Percentiles rank a stretch among this genome's conserved stretches.
phyloP scores from a whole-genome alignment of 2,888 invertebrate species.

The Camponotus fellah region DNA sequence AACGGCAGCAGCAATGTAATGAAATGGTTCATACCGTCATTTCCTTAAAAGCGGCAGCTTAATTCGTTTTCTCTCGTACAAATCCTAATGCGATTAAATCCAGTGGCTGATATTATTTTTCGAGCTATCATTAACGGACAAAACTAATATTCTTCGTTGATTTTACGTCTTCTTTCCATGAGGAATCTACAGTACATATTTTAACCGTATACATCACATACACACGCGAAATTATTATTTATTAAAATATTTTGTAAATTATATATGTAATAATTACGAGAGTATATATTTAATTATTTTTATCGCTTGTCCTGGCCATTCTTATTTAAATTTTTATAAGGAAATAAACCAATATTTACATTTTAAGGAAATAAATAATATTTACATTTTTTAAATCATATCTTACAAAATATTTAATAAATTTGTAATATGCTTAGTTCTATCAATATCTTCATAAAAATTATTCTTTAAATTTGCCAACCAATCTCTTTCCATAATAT shows the following conservation, averaged over 20 bases:
- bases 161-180: background rate
- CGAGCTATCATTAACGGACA: background rate
- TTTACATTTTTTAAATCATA: background rate
- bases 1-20: slow-evolving; percentile 44
- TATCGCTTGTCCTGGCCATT: background rate
- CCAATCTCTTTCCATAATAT: slow-evolving; percentile 8
- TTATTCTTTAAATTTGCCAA: background rate
- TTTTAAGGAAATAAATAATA: background rate
- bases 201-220: too few relatives aligned
- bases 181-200: background rate
- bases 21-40: slow-evolving; percentile 38
- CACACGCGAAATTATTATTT: too few relatives aligned
- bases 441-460: background rate
- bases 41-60: slow-evolving; percentile 30
- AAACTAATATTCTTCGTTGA: background rate
- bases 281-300: background rate
- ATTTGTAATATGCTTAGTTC: background rate
- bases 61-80: slow-evolving; percentile 27
- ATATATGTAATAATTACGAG: background rate
- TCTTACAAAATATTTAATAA: slow-evolving; percentile 3
- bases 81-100: slow-evolving; percentile 27
- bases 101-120: slow-evolving; percentile 26
- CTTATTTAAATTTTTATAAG: background rate
- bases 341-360: background rate
- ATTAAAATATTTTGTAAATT: too few relatives aligned